Conservation (phyloP, 2,888 invertebrate genomes). For the Antheraea yamamai region DNA sequence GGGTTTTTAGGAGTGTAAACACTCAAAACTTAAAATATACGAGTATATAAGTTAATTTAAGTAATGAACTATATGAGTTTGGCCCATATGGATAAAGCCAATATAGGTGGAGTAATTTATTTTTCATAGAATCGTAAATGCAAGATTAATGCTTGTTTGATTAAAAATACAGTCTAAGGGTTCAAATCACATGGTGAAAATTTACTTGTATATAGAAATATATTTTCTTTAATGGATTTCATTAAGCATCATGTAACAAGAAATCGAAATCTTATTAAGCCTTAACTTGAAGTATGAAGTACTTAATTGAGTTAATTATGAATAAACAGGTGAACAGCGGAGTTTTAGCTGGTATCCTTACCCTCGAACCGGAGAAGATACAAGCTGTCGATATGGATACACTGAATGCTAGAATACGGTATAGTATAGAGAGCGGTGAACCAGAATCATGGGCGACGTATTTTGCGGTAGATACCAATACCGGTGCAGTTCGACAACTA, state of each 20-base stretch:
- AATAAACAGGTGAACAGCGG: slow-evolving; percentile 89
- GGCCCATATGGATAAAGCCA: neutral
- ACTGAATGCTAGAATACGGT: slow-evolving; percentile 90
- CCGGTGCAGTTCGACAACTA: slow-evolving; percentile 91
- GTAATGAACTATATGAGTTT: neutral
- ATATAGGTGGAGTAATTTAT: too few relatives aligned
- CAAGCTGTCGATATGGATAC: slow-evolving; percentile 96
- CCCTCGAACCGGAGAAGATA: slow-evolving; percentile 92
- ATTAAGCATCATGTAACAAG: neutral
- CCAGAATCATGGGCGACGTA: slow-evolving; percentile 90
- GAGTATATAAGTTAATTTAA: neutral
- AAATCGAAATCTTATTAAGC: neutral
- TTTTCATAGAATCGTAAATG: neutral
- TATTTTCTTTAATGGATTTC: neutral
- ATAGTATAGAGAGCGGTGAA: slow-evolving; percentile 90
- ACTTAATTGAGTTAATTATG: neutral
- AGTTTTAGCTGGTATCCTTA: slow-evolving; percentile 90
- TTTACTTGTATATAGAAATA: too few relatives aligned
- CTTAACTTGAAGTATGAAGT: neutral
- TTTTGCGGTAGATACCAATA: slow-evolving; percentile 91
- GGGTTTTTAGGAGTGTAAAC: neutral
- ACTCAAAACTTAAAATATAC: neutral
- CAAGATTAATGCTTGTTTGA: neutral
- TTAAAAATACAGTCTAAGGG: neutral
- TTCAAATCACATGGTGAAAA: too few relatives aligned